Conservation (phyloP, 2,888 invertebrate species). For the Cremastinae sp. region DNA sequence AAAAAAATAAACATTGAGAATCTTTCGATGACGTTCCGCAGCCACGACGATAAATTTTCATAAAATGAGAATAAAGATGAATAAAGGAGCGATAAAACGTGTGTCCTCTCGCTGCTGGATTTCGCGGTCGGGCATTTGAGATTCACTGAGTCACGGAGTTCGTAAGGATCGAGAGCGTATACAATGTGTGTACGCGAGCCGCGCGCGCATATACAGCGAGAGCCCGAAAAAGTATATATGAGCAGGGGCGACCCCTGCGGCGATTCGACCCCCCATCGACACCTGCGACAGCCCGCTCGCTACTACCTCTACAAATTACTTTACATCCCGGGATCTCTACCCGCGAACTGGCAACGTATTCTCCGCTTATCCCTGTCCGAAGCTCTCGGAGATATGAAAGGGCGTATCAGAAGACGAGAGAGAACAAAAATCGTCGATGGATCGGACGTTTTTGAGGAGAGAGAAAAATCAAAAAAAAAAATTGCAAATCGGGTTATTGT, state of each 20-base stretch:
- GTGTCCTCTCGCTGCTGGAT: conserved; percentile 58
- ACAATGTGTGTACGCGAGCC: conserved; percentile 8
- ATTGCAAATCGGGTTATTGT: too few relatives aligned
- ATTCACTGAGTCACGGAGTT: conserved; percentile 17
- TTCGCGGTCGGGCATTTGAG: conserved; percentile 30
- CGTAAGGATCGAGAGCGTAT: conserved; percentile 11
- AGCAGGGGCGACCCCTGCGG: conserved; percentile 73
- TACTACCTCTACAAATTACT: conserved; percentile 76
- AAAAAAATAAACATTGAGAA: conserved; percentile 16
- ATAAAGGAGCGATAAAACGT: conserved; percentile 60
- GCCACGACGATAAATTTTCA: conserved; percentile 52
- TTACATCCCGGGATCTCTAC: conserved; percentile 66
- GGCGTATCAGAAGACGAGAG: neutral
- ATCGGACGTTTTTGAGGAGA: too few relatives aligned
- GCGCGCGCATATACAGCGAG: conserved; percentile 17
- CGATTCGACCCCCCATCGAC: conserved; percentile 73
- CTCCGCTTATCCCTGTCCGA: neutral
- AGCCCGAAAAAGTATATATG: conserved; percentile 47
- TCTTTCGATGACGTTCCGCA: conserved; percentile 38
- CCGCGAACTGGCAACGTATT: conserved; percentile 48
- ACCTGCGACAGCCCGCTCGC: conserved; percentile 74
- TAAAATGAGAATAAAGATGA: conserved; percentile 59
- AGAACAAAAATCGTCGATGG: too few relatives aligned
- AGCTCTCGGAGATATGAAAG: neutral
- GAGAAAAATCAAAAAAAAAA: neutral